These are phyloP conservation scores for Philereme transversata DNA, from an alignment of 2,888 invertebrate genomes.

Conservation along the genomic window DNA sequence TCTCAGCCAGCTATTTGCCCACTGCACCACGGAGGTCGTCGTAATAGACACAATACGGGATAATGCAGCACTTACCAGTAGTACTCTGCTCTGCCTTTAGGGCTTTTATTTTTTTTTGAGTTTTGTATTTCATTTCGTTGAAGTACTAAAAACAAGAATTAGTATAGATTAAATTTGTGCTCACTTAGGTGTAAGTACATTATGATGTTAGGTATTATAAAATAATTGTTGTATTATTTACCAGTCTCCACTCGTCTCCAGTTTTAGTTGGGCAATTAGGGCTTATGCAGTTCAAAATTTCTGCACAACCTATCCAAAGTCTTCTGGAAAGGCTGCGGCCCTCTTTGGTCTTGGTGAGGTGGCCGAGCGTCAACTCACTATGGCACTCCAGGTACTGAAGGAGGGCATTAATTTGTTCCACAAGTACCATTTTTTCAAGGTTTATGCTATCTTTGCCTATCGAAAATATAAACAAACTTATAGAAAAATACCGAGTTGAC, in stretches of 20 bases:
- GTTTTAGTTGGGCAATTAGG: too few relatives aligned
- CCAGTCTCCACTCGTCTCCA: slow-evolving; percentile 1
- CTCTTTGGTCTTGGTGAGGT: slow-evolving; percentile 1
- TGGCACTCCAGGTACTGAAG: slow-evolving; percentile 4
- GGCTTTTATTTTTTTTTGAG: neutral
- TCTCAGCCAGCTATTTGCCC: too few relatives aligned
- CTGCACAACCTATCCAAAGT: neutral
- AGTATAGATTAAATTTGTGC: too few relatives aligned
- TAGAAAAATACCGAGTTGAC: too few relatives aligned
- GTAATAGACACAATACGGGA: neutral
- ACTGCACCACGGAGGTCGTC: too few relatives aligned
- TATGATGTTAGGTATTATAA: too few relatives aligned
- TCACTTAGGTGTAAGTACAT: neutral
- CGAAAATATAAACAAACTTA: too few relatives aligned
- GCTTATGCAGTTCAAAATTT: neutral
- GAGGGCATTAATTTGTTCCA: neutral
- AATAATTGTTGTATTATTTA: too few relatives aligned
- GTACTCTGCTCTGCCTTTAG: slow-evolving; percentile 1
- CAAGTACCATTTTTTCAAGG: too few relatives aligned
- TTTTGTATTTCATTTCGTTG: slow-evolving; percentile 1
- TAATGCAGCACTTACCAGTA: neutral
- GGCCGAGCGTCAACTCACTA: slow-evolving; percentile 21
- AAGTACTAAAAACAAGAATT: slow-evolving; percentile 7
- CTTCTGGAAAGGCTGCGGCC: slow-evolving; percentile 1
- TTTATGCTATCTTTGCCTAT: too few relatives aligned